These are phyloP conservation scores for Tadarida brasiliensis DNA, from an alignment of 2,797 vertebrate genomes.

Conservation along the genomic window DNA sequence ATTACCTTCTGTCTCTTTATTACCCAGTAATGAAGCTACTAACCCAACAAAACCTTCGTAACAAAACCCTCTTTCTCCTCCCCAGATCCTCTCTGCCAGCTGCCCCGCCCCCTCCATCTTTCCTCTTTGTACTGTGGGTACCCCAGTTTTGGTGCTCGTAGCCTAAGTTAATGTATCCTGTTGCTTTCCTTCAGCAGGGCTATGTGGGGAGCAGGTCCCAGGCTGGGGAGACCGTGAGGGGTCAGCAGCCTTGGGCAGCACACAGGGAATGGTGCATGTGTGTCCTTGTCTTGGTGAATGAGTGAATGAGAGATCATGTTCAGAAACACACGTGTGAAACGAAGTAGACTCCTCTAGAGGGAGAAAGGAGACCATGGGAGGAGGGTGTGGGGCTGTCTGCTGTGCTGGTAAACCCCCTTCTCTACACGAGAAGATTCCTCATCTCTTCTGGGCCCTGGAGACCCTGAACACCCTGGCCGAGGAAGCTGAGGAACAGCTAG, in stretches of 20 bases:
- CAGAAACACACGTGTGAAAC: not conserved
- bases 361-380: not conserved
- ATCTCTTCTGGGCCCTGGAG: not conserved
- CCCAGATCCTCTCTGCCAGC: not conserved
- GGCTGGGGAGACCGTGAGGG: not conserved
- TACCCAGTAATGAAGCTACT: not conserved
- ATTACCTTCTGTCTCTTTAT: not conserved
- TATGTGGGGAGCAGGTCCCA: not conserved
- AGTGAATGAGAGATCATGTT: not conserved
- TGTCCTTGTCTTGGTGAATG: not conserved
- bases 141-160: no score
- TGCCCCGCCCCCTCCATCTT: not conserved
- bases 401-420: not conserved
- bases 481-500: not conserved
- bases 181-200: not conserved
- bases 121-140: not conserved
- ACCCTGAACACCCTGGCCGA: not conserved
- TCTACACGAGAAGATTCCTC: rapidly evolving
- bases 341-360: not conserved
- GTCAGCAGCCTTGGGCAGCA: no score
- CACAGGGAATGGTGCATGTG: not conserved
- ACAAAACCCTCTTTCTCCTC: not conserved
- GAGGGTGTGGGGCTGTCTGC: not conserved
- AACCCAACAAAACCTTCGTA: not conserved
- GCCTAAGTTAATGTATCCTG: not conserved